These are phyloP conservation scores for Amblyraja radiata DNA, from an alignment of 2,797 vertebrate species.

Conservation along the genomic window DNA sequence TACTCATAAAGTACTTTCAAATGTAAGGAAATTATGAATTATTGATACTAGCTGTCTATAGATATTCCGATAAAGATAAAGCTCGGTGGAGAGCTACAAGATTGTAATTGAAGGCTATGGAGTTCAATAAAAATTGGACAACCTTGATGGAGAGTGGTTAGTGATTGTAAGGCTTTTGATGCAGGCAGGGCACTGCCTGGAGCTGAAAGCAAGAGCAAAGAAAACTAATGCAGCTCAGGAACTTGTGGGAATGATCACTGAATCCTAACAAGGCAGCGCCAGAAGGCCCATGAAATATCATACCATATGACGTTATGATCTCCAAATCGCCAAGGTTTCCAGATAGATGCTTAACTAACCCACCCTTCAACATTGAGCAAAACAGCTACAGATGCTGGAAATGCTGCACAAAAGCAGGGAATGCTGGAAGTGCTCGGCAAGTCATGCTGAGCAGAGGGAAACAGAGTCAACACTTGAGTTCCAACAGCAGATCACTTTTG, in stretches of 20 bases:
- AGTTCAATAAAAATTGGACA: neutral
- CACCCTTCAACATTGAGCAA: neutral
- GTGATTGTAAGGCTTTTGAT: neutral
- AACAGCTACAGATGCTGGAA: too few relatives aligned
- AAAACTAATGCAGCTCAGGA: neutral
- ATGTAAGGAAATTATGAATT: conserved; percentile 23
- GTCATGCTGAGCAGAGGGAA: too few relatives aligned
- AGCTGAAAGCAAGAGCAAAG: neutral
- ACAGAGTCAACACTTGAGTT: too few relatives aligned
- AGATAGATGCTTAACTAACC: neutral
- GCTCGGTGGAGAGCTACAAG: neutral
- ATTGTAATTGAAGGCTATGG: neutral
- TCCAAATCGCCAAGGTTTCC: neutral
- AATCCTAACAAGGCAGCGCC: neutral
- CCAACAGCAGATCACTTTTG: too few relatives aligned
- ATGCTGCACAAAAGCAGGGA: too few relatives aligned
- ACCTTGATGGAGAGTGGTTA: neutral
- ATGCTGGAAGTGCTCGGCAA: too few relatives aligned
- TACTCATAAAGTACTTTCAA: neutral
- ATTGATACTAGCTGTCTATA: neutral
- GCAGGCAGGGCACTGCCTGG: neutral
- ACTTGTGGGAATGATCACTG: neutral
- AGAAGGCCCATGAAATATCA: neutral
- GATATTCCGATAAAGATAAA: neutral
- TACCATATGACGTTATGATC: neutral